phyloP scores from a whole-genome alignment of 2,888 invertebrate species.

The Cephus nigrinus region DNA sequence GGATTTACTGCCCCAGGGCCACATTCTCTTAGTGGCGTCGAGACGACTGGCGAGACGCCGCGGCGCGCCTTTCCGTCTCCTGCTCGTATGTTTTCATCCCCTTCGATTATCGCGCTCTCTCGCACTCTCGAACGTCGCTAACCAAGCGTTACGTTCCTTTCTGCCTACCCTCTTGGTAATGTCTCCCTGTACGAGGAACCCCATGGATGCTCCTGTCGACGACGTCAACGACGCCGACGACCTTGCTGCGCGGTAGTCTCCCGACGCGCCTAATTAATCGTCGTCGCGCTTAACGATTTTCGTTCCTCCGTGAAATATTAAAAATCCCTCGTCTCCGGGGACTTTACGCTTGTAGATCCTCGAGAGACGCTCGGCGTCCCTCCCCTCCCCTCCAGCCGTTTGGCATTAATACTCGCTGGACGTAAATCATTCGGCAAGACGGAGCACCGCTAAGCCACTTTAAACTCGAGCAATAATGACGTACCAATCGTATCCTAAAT shows the following conservation, averaged over 20 bases:
- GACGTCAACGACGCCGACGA: neutral
- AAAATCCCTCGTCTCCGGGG: neutral
- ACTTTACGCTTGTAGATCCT: neutral
- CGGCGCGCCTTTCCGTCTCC: conserved; percentile 13
- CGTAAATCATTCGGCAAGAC: neutral
- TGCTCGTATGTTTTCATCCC: neutral
- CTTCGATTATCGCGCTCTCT: neutral
- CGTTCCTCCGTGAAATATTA: neutral
- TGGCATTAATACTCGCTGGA: neutral
- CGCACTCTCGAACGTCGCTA: neutral
- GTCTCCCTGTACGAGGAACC: neutral
- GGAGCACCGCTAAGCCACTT: neutral
- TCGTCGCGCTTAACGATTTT: neutral
- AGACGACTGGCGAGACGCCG: conserved; percentile 20
- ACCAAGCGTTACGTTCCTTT: neutral
- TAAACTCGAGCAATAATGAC: neutral
- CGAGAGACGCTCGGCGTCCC: neutral
- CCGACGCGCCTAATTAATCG: neutral
- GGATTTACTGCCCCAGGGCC: conserved; percentile 15
- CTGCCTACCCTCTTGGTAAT: neutral
- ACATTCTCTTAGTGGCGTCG: conserved; percentile 19
- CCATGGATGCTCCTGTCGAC: neutral
- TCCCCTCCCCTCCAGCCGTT: too few relatives aligned
- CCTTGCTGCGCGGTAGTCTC: neutral
- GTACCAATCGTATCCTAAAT: neutral